Evolutionary conservation across 2,797 vertebrate genomes (phyloP), one percentile per base, ranked within the genome.

Genomic region (Anguilla anguilla): DNA sequence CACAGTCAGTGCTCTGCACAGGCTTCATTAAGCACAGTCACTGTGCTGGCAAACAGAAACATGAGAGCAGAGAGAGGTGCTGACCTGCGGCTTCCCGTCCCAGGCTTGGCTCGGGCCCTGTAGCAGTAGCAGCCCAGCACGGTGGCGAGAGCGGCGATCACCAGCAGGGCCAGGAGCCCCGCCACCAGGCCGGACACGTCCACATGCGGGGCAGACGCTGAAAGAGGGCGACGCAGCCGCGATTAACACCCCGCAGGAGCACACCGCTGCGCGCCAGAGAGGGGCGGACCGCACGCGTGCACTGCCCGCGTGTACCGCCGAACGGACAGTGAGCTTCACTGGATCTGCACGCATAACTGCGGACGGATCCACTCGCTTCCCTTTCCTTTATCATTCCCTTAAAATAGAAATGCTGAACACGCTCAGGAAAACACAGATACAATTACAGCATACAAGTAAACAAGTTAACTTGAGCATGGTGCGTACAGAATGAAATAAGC

Each of bases 111-210:
- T 90, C 91, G 93, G 90, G 92, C 89, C 86, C 94, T 95, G 92
- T 94, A 96, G 92, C 86, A 96, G 92, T 97, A 97, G 90, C 95
- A 87, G 61, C 93, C 94, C 87, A 97, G 89, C 79, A 97, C 95
- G 0, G 84, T 69, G 86, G 88, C 94, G 9, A 97, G 93, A 15
- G 93, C 74, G 2, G 84, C 93, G 1, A 7, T 67, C 85, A 95
- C 91, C 0, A 96, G 35, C 6, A 91, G 0, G 1, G 94, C 95
- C 83, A 96, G 0, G 79, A 97, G 87, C 22, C 96, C 96, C 0
- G 96, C 94, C 88, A 95, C 94, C 92, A 97, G 91, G 11, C 93
- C 94, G 0, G 95, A 92, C 87, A 96, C 91, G 17, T 97, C 96
- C 89, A 96, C 89, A 81, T 0, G 17, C 25, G 90, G 86, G 0